Evolutionary conservation across 2,888 invertebrate species (phyloP).

Genomic region (Phyto melanocephala): DNA sequence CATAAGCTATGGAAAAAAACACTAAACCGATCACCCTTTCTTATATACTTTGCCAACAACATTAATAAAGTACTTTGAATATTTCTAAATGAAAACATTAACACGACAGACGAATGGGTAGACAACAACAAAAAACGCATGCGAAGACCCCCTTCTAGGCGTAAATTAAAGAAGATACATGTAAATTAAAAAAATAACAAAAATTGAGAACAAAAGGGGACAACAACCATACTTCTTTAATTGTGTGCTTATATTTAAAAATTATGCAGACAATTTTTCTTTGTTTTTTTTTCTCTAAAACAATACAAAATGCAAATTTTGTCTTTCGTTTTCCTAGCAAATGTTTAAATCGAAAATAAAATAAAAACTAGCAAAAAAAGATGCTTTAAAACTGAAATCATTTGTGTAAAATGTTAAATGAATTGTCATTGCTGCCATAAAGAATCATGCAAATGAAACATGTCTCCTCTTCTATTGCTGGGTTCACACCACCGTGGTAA

Average conservation of each 20-base stretch:
- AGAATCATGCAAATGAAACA: constrained; percentile 48
- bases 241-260: background rate
- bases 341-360: constrained; percentile 24
- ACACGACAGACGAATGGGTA: background rate
- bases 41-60: constrained; percentile 13
- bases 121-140: background rate
- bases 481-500: background rate
- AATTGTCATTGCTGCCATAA: constrained; percentile 56
- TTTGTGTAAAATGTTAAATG: constrained; percentile 57
- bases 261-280: constrained; percentile 22
- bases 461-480: constrained; percentile 33
- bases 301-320: constrained; percentile 10
- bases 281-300: background rate
- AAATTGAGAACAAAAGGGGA: background rate
- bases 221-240: background rate
- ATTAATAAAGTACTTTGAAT: constrained; percentile 29
- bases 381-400: constrained; percentile 46
- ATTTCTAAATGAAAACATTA: constrained; percentile 25
- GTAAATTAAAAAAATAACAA: background rate
- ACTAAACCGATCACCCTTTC: too few species aligned
- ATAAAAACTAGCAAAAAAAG: background rate
- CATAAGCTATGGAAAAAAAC: too few species aligned
- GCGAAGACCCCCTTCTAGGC: background rate
- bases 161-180: background rate
- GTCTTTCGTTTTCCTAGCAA: constrained; percentile 13